phyloP scores from a whole-genome alignment of 2,113 vertebrate genomes.

The Delphinus delphis region DNA sequence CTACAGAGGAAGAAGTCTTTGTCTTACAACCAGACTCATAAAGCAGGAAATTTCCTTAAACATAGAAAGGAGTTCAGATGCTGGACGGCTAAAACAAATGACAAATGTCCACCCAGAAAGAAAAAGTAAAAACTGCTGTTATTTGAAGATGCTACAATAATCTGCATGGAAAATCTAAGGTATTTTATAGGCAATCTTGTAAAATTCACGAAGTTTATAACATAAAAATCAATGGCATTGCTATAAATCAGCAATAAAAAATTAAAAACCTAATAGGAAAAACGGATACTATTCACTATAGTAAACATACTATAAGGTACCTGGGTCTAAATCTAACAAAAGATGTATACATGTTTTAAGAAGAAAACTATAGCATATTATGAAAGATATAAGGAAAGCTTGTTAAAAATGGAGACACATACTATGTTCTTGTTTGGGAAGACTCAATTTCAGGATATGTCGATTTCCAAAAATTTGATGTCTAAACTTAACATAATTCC shows the following conservation, averaged over 20 bases:
- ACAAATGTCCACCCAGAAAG: background rate
- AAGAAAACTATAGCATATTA: background rate
- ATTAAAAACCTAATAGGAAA: background rate
- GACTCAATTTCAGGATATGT: background rate
- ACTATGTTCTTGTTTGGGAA: background rate
- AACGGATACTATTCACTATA: background rate
- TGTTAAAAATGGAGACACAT: background rate
- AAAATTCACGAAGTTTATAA: background rate
- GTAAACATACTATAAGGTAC: background rate
- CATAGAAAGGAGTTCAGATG: background rate
- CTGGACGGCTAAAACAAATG: background rate
- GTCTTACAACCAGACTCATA: background rate
- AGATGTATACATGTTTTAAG: background rate
- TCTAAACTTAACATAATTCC: background rate
- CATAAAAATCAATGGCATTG: background rate
- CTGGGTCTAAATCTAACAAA: background rate
- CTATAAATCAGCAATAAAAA: background rate
- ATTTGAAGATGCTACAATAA: background rate
- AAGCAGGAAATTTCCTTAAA: background rate
- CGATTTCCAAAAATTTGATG: background rate
- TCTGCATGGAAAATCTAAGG: background rate
- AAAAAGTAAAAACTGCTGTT: background rate
- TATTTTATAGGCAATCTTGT: background rate
- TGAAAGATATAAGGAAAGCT: background rate
- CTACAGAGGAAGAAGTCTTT: background rate